A percentile compares a stretch with the other conserved stretches of the same genome.
Evolutionary conservation across 30 jellyfish, hydroid and myxozoan species (phyloP).

Genomic region (Aurelia aurita complex sp. Pacific): DNA sequence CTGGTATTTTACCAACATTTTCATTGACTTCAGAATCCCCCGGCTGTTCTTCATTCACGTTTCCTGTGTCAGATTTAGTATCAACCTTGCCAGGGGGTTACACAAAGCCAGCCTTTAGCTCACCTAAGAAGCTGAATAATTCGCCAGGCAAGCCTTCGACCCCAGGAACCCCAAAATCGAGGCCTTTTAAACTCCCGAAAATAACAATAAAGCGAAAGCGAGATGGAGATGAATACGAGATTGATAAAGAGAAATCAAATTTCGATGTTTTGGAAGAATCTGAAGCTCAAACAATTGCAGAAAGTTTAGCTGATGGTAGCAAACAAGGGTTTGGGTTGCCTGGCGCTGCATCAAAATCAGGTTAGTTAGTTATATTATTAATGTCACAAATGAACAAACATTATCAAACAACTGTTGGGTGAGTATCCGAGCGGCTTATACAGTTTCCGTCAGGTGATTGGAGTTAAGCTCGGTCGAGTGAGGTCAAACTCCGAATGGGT

Average conservation of each 20-base stretch:
- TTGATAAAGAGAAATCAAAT: slow-evolving; percentile 76
- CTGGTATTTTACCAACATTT: slow-evolving; percentile 64
- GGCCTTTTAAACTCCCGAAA: slow-evolving; percentile 68
- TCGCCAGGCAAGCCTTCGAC: slow-evolving; percentile 50
- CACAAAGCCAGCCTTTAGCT: slow-evolving; percentile 51
- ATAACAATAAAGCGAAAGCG: slow-evolving; percentile 74
- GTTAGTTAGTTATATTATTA: neutral
- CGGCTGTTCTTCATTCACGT: slow-evolving; percentile 49
- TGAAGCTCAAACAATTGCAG: slow-evolving; percentile 70
- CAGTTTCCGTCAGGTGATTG: too few relatives aligned
- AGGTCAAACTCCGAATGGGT: too few relatives aligned
- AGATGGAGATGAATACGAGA: slow-evolving; percentile 80
- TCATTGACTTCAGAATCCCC: slow-evolving; percentile 48
- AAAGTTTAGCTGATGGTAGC: slow-evolving; percentile 41
- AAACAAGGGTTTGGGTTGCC: slow-evolving; percentile 7
- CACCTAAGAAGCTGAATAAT: slow-evolving; percentile 32
- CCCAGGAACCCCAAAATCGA: slow-evolving; percentile 71
- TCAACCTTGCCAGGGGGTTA: slow-evolving; percentile 55
- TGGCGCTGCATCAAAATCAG: slow-evolving; percentile 13
- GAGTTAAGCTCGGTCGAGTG: too few relatives aligned
- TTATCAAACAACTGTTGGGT: too few relatives aligned
- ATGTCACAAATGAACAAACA: too few relatives aligned
- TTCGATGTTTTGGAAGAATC: slow-evolving; percentile 67
- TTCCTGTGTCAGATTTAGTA: slow-evolving; percentile 38
- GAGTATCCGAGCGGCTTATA: too few relatives aligned